phyloP scores from a whole-genome alignment of 1,140 invertebrate genomes.

The Paraescarpia echinospica region DNA sequence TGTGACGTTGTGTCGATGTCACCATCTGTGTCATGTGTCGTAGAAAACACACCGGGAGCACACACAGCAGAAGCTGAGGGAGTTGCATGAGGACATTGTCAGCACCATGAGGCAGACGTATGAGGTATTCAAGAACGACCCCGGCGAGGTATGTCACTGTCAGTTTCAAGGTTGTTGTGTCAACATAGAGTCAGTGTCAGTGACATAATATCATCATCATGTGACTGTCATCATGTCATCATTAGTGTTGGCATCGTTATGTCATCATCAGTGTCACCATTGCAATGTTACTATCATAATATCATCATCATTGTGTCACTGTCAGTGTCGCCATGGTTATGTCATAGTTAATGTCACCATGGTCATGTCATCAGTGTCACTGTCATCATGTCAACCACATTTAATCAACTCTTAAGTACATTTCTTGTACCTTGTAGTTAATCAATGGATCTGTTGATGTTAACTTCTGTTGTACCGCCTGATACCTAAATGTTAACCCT shows the following conservation, averaged over 20 bases:
- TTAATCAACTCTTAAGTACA: too few relatives aligned
- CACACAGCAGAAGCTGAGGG: conserved; percentile 45
- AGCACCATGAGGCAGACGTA: conserved; percentile 53
- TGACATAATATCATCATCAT: too few relatives aligned
- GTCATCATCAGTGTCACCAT: too few relatives aligned
- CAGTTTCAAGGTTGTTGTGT: neutral
- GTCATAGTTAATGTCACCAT: too few relatives aligned
- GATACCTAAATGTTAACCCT: neutral
- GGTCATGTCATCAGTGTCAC: too few relatives aligned
- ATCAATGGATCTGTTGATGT: neutral
- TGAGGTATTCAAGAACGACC: conserved; percentile 52
- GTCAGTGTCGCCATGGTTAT: too few relatives aligned
- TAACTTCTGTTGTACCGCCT: neutral
- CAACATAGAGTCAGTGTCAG: neutral
- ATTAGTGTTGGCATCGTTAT: too few relatives aligned
- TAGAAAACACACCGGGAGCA: conserved; percentile 44
- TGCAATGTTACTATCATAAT: too few relatives aligned
- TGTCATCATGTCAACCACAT: too few relatives aligned
- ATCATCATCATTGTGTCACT: too few relatives aligned
- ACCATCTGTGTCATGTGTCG: neutral
- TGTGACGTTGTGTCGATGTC: neutral
- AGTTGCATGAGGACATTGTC: conserved; percentile 52
- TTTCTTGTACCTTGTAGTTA: too few relatives aligned
- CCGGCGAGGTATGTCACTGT: neutral
- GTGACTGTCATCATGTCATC: too few relatives aligned